These are phyloP conservation scores for Benitochromis conjunctus DNA, from an alignment of 2,113 vertebrate genomes.

Conservation along the genomic window DNA sequence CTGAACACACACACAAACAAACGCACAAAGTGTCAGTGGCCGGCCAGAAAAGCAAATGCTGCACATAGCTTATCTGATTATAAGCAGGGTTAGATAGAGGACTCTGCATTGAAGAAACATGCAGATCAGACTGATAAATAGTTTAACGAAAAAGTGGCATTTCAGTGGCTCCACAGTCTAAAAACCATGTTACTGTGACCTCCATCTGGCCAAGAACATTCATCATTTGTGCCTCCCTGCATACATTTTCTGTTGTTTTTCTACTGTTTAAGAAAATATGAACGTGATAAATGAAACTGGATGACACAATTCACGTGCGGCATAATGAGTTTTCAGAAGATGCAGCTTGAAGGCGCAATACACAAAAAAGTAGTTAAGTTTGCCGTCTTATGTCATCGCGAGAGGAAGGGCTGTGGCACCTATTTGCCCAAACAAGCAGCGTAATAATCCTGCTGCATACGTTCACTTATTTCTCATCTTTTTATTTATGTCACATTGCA, in stretches of 20 bases:
- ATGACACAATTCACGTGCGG: background rate
- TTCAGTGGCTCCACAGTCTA: background rate
- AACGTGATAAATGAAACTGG: background rate
- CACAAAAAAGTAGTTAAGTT: background rate
- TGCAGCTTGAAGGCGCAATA: background rate
- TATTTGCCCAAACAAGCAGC: background rate
- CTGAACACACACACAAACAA: too few species aligned
- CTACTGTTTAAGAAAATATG: background rate
- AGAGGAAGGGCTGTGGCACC: background rate
- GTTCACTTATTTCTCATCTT: background rate
- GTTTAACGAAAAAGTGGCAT: background rate
- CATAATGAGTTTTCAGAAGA: background rate
- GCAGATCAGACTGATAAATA: background rate
- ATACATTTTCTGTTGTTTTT: background rate
- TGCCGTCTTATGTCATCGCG: background rate
- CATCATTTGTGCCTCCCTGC: background rate
- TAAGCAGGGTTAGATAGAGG: constrained; percentile 20
- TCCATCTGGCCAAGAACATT: background rate
- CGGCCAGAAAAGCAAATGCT: background rate
- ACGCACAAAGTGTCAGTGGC: background rate
- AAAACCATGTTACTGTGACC: background rate
- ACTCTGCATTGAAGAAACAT: constrained; percentile 10
- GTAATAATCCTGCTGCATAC: background rate
- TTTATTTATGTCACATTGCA: background rate
- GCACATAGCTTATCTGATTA: constrained; percentile 21